These are phyloP conservation scores for Pomacea canaliculata DNA, from an alignment of 2,888 invertebrate genomes.

Conservation along the genomic window DNA sequence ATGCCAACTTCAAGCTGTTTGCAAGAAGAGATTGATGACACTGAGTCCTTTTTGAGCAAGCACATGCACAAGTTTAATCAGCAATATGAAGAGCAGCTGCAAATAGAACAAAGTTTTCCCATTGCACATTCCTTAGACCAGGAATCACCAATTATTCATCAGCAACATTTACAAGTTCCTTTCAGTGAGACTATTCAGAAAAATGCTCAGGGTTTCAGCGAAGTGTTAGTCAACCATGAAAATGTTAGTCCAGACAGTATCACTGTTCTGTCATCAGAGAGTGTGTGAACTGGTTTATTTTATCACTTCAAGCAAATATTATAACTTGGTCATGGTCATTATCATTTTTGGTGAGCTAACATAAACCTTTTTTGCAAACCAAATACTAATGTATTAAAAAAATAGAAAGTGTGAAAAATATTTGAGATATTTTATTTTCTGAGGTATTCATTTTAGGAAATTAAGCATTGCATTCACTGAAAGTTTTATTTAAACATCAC, in stretches of 20 bases:
- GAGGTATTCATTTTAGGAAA: too few relatives aligned
- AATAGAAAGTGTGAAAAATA: background rate
- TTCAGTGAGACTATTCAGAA: too few relatives aligned
- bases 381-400: background rate
- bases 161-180: too few relatives aligned
- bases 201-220: too few relatives aligned
- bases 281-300: background rate
- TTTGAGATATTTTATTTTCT: too few relatives aligned
- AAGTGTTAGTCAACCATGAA: background rate
- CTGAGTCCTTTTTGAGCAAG: background rate
- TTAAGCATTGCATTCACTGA: too few relatives aligned
- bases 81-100: slow-evolving; percentile 5
- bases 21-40: slow-evolving; percentile 11
- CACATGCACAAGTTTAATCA: slow-evolving; percentile 9
- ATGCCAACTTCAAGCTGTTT: background rate
- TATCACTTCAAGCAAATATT: too few relatives aligned
- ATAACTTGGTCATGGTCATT: too few relatives aligned
- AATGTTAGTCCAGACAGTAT: slow-evolving; percentile 10
- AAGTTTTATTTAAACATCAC: too few relatives aligned
- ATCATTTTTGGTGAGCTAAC: too few relatives aligned
- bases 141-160: too few relatives aligned
- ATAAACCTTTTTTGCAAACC: background rate
- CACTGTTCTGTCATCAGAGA: slow-evolving; percentile 17
- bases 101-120: background rate
- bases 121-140: too few relatives aligned